A percentile compares a stretch with the other conserved stretches of the same genome.
Evolutionary conservation across 2,113 vertebrate genomes (phyloP).

Genomic region (Urocitellus parryii): DNA sequence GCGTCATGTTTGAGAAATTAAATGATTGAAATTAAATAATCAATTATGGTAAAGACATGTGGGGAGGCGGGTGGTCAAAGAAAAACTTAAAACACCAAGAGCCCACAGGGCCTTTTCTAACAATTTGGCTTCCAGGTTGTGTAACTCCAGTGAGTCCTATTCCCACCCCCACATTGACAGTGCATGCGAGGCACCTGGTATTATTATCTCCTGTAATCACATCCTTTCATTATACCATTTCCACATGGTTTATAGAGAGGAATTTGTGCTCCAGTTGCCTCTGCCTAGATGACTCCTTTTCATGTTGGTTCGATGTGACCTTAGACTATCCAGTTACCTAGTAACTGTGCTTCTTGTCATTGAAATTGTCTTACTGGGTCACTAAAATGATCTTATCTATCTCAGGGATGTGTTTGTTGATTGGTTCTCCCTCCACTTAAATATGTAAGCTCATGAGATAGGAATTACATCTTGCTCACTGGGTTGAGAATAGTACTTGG

Average conservation of each 20-base stretch:
- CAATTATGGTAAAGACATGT: rapidly evolving
- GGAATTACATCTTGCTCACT: neutral
- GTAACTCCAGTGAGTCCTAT: neutral
- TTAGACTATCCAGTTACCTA: neutral
- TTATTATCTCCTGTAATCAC: rapidly evolving
- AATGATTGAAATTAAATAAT: neutral
- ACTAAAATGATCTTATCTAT: too few species aligned
- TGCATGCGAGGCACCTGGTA: neutral
- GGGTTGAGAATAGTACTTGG: neutral
- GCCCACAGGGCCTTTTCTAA: neutral
- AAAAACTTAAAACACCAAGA: neutral
- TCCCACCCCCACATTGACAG: too few species aligned
- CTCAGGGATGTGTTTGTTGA: neutral
- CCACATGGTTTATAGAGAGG: neutral
- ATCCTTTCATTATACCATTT: neutral
- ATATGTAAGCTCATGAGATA: neutral
- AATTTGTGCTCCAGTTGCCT: rapidly evolving
- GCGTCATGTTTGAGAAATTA: neutral
- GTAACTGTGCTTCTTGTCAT: neutral
- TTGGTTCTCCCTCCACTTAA: neutral
- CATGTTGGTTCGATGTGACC: neutral
- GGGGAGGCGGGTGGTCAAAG: neutral
- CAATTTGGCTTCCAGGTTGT: neutral
- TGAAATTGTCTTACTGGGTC: neutral
- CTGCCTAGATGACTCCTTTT: neutral